phyloP scores from a whole-genome alignment of 2,113 vertebrate genomes.

The Poicephalus meyeri region DNA sequence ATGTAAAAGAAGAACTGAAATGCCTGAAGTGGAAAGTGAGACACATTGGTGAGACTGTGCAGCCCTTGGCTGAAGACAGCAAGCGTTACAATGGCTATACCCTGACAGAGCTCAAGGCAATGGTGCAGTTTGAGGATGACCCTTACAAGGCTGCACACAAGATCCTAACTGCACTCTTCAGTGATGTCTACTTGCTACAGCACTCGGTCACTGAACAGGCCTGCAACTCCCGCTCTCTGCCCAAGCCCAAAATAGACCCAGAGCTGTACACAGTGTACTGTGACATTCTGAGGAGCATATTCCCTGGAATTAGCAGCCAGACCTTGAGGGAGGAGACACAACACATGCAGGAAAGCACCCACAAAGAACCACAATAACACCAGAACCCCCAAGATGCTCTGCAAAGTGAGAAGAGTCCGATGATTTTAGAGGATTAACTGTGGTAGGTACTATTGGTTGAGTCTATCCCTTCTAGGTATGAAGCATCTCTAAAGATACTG shows the following conservation, averaged over 20 bases:
- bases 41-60: conserved; percentile 52
- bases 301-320: conserved; percentile 51
- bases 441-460: background rate
- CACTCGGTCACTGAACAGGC: background rate
- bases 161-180: conserved; percentile 49
- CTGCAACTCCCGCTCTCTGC: conserved; percentile 31
- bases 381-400: background rate
- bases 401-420: fast-evolving
- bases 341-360: background rate
- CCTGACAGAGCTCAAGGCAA: conserved; percentile 60
- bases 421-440: background rate
- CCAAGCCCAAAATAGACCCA: conserved; percentile 47
- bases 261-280: conserved; percentile 61
- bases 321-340: background rate
- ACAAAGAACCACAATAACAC: background rate
- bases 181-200: conserved; percentile 40
- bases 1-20: conserved; percentile 59
- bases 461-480: background rate
- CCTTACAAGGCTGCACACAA: conserved; percentile 63
- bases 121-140: conserved; percentile 59
- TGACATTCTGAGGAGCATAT: conserved; percentile 54
- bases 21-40: conserved; percentile 60
- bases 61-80: conserved; percentile 47
- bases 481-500: background rate
- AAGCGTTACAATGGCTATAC: conserved; percentile 62